Evolutionary conservation across 2,113 vertebrate species (phyloP), one percentile per base, ranked within the genome.

Genomic region (Butorides virescens): DNA sequence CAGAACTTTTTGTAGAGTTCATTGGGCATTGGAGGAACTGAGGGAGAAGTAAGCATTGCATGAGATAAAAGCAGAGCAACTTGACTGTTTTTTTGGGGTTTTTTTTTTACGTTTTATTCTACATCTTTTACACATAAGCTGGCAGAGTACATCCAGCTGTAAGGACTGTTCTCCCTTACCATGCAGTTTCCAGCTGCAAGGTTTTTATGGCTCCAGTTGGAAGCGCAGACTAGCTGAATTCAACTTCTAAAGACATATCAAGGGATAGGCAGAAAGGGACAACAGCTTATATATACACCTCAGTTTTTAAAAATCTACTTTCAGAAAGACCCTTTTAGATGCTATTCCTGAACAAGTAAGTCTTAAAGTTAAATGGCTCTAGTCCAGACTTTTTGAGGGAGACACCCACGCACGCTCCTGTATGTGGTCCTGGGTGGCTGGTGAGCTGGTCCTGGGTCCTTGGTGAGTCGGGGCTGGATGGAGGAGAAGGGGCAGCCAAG

Each of bases 321-420:
- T 78, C 36, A 81, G 37, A 49, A 85, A 46, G 23, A 81, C n/a
- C 23, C 12, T 77, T 80, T 79, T 62, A 79, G 76, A 71, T 61
- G 9, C 14, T 36, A 5, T 15, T 50, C 19, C 34, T 87, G 73
- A 67, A 47, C 13, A 79, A 29, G 34, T 13, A 59, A 46, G 5
- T 61, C n/a, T 55, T n/a, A 53, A 68, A 88, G 34, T 70, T 42
- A 46, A 66, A 52, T 16, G 39, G 26, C 15, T 79, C 29, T 61
- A 62, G 46, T 25, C 32, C 10, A 14, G 56, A n/a, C 5, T 11
- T 52, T 62, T 42, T 32, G 68, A 55, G 58, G 47, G 44, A 34
- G 21, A 34, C 29, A 22, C 18, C 3, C 5, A 4, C 2, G 1
- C 11, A 11, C 4, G 3, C 7, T 56, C 5, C n/a, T 56, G 6